Percentiles rank a stretch among this genome's conserved stretches.
These are phyloP conservation scores for Athalia circularis DNA, from an alignment of 2,888 invertebrate genomes.

Conservation along the genomic window DNA sequence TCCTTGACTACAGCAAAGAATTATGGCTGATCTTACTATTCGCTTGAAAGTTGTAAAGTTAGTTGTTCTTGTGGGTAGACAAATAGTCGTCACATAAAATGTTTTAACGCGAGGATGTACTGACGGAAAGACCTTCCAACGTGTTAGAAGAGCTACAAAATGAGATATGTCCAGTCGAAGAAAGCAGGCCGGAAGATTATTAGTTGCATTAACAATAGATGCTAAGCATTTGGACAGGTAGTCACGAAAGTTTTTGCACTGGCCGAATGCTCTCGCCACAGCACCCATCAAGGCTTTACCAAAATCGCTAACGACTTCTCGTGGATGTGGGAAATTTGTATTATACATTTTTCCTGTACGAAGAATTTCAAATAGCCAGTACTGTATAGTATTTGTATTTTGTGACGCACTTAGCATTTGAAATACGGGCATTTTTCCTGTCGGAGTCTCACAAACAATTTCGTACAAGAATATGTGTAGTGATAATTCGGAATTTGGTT, in stretches of 20 bases:
- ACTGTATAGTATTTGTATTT: slow-evolving; percentile 49
- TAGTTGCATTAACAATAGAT: not conserved
- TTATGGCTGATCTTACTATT: slow-evolving; percentile 2
- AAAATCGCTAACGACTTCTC: slow-evolving; percentile 49
- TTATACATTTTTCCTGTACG: slow-evolving; percentile 45
- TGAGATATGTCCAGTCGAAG: slow-evolving; percentile 17
- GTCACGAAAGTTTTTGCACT: not conserved
- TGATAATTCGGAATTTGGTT: slow-evolving; percentile 48
- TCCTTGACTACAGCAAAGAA: slow-evolving; percentile 12
- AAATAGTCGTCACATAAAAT: slow-evolving; percentile 29
- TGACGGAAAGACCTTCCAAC: slow-evolving; percentile 7
- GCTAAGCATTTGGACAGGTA: not conserved
- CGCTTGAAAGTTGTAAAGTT: not conserved
- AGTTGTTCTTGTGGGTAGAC: slow-evolving; percentile 14
- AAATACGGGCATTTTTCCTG: slow-evolving; percentile 49
- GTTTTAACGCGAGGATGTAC: slow-evolving; percentile 8
- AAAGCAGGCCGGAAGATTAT: slow-evolving; percentile 12
- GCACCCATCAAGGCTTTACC: slow-evolving; percentile 51
- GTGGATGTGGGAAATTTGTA: slow-evolving; percentile 47
- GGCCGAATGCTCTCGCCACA: slow-evolving; percentile 45
- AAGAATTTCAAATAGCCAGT: slow-evolving; percentile 49
- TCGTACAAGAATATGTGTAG: slow-evolving; percentile 51
- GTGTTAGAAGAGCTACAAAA: slow-evolving; percentile 16
- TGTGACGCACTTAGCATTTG: slow-evolving; percentile 50
- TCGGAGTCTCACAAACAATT: slow-evolving; percentile 45